Evolutionary conservation across 1,140 invertebrate species (phyloP).

Genomic region (Cyrtorhinus lividipennis): DNA sequence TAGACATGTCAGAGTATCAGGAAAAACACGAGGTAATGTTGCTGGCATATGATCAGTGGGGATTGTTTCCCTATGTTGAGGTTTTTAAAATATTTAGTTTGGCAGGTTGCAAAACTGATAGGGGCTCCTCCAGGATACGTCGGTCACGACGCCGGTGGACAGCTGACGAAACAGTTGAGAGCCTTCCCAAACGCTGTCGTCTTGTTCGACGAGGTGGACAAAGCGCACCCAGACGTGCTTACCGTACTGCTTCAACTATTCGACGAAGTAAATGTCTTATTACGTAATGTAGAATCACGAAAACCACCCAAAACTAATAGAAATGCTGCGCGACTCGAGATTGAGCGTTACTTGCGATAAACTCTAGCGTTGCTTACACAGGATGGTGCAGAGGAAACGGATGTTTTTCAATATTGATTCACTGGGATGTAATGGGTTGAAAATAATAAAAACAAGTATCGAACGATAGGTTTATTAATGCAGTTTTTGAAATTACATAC

Average conservation of each 20-base stretch:
- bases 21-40: slow-evolving; percentile 77
- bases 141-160: slow-evolving; percentile 86
- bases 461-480: no score
- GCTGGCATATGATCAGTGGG: no score
- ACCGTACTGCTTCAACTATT: slow-evolving; percentile 85
- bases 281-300: no score
- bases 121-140: slow-evolving; percentile 88
- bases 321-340: no score
- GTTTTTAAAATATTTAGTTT: not conserved
- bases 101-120: slow-evolving; percentile 73
- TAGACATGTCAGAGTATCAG: slow-evolving; percentile 95
- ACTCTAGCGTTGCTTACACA: no score
- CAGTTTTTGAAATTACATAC: no score
- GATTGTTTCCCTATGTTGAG: not conserved
- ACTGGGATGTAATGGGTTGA: no score
- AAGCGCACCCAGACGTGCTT: slow-evolving; percentile 87
- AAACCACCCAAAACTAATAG: no score
- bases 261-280: slow-evolving; percentile 55
- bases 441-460: no score
- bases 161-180: slow-evolving; percentile 68
- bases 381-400: no score
- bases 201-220: slow-evolving; percentile 91
- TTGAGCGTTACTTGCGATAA: no score
- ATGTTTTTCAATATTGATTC: no score
- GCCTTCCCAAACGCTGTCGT: slow-evolving; percentile 77